Percentiles rank a stretch among this genome's conserved stretches.
phyloP scores from a whole-genome alignment of 2,797 vertebrate genomes.

The Silurus lanzhouensis region DNA sequence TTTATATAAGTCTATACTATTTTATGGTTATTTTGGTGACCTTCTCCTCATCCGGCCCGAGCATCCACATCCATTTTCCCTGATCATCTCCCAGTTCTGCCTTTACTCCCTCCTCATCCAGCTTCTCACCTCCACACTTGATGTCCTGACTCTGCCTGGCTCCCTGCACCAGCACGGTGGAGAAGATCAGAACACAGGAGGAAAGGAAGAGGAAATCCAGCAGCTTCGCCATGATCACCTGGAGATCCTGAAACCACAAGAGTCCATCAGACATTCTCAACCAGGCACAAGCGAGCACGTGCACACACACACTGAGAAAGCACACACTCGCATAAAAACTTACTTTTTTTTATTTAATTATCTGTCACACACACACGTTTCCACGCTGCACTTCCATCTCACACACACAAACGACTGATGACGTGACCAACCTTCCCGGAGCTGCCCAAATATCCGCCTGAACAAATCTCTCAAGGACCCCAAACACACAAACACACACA shows the following conservation, averaged over 20 bases:
- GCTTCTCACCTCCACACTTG: slow-evolving; percentile 84
- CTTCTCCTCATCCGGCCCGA: not conserved
- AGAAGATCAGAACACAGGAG: slow-evolving; percentile 64
- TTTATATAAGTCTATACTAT: not conserved
- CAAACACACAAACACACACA: not conserved
- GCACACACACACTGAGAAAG: not conserved
- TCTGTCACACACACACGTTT: slow-evolving; percentile 27
- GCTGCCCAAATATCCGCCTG: slow-evolving; percentile 47
- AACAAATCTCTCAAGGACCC: slow-evolving; percentile 32
- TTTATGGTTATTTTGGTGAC: not conserved
- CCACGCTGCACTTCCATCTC: slow-evolving; percentile 60
- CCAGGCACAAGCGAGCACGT: too few relatives aligned
- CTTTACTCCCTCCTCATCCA: not conserved
- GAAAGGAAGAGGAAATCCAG: slow-evolving; percentile 55
- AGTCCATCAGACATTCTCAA: too few relatives aligned
- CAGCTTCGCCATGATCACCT: slow-evolving; percentile 68
- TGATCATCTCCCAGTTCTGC: not conserved
- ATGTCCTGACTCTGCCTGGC: slow-evolving; percentile 88
- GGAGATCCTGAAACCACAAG: not conserved
- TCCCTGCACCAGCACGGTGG: slow-evolving; percentile 68
- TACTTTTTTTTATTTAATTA: not conserved
- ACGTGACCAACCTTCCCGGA: slow-evolving; percentile 66
- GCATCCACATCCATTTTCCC: not conserved
- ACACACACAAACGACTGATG: slow-evolving; percentile 68
- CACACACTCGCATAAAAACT: not conserved